Evolutionary conservation across 2,797 vertebrate genomes (phyloP).

Genomic region (Phalanger gymnotis): DNA sequence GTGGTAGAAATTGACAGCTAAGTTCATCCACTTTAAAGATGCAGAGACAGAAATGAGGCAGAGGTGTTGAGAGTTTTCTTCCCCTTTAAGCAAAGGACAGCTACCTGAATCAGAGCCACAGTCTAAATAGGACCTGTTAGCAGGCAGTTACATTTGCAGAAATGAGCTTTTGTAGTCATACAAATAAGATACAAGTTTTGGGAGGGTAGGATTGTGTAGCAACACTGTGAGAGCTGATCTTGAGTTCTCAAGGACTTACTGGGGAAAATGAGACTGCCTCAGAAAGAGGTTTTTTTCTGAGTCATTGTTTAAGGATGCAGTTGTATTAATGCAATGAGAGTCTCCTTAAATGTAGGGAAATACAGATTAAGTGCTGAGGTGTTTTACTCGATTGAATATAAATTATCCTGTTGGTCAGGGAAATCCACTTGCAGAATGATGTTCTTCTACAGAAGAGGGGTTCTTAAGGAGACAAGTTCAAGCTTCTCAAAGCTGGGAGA

Average conservation of each 20-base stretch:
- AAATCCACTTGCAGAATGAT: background rate
- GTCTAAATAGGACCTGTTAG: background rate
- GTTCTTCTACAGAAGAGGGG: background rate
- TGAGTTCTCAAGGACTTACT: background rate
- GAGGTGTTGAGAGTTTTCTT: background rate
- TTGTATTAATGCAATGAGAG: background rate
- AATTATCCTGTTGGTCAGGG: background rate
- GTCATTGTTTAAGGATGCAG: background rate
- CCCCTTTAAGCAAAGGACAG: background rate
- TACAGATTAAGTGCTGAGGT: background rate
- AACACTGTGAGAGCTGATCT: background rate
- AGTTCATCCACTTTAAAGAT: background rate
- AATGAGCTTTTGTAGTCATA: background rate
- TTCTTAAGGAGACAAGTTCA: background rate
- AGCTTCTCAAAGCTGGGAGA: background rate
- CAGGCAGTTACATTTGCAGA: background rate
- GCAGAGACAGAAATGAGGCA: background rate
- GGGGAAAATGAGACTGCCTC: background rate
- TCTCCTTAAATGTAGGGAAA: background rate
- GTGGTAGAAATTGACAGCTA: background rate
- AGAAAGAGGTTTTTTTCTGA: background rate
- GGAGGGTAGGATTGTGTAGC: background rate
- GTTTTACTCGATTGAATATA: background rate
- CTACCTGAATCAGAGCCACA: background rate
- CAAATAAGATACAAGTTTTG: background rate